Conservation (phyloP, 1,140 invertebrate species). For the Penaeus chinensis region DNA sequence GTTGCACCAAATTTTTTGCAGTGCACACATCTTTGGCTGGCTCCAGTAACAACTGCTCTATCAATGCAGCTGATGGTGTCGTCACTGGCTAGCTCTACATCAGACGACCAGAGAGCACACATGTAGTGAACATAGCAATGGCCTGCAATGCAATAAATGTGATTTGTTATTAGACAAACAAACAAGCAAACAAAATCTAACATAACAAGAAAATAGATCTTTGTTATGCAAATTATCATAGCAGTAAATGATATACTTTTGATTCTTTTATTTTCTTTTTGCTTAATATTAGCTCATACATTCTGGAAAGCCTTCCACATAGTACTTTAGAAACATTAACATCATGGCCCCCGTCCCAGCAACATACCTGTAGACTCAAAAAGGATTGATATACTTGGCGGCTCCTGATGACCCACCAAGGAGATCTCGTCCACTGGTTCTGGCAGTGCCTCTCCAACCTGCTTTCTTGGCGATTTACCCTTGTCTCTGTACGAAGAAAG, state of each 20-base stretch:
- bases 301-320: too few species aligned
- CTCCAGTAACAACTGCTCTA: slow-evolving; percentile 48
- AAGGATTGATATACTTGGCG: slow-evolving; percentile 37
- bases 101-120: slow-evolving; percentile 57
- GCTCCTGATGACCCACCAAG: slow-evolving; percentile 50
- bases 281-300: too few species aligned
- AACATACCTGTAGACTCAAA: slow-evolving; percentile 51
- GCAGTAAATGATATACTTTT: too few species aligned
- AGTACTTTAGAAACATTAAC: too few species aligned
- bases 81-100: slow-evolving; percentile 51
- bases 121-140: slow-evolving; percentile 58
- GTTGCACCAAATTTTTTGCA: slow-evolving; percentile 61
- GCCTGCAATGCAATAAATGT: slow-evolving; percentile 41
- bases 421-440: slow-evolving; percentile 59
- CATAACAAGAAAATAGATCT: not conserved
- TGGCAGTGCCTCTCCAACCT: slow-evolving; percentile 48
- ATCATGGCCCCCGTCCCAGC: too few species aligned
- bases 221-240: too few species aligned
- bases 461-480: slow-evolving; percentile 61
- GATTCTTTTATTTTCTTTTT: too few species aligned
- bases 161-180: not conserved
- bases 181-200: not conserved
- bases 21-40: slow-evolving; percentile 43
- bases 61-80: slow-evolving; percentile 48
- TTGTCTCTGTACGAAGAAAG: slow-evolving; percentile 47